Base-by-base conservation (phyloP, 35 echinoderm and acorn worm species). In the Apostichopus japonicus region DNA sequence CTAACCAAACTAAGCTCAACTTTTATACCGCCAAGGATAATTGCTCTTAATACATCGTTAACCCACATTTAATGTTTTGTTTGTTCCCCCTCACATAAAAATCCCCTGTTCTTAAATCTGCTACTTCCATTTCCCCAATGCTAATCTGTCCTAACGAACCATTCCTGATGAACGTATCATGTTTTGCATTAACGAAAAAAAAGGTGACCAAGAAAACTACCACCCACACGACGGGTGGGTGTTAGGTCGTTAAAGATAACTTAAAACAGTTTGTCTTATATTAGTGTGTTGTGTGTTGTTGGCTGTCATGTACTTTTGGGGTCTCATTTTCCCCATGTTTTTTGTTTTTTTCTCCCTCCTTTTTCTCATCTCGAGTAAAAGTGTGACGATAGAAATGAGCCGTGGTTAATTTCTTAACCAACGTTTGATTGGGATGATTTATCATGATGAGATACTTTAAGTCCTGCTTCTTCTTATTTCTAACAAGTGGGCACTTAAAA, bases 401-500 rank as follows among this genome's bases (percentile, higher is more conserved):
- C 15, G 56, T 51, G 10, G 81, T 84, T 84, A 75, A 57, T 84
- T 84, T 84, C 81, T 84, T 84, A 84, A 84, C 81, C 54, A 84
- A 84, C 53, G n/a, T 84, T 84, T 84, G 81, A 84, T 84, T 23
- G 54, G 17, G 51, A 58, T 84, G 17, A 84, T 84, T 54, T 84
- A 84, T 57, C 81, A 84, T 84, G 81, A 84, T 58, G 54, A 84
- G 57, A 58, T 83, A 56, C 54, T 84, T 59, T 84, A 84, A 84
- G n/a, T 84, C 54, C 17, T 84, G 53, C 24, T 58, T n/a, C 54
- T 84, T 84, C 54, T 16, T 58, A 62, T 84, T 84, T 84, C 23
- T 24, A 84, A 55, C 81, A 84, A 84, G 81, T 84, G 54, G 81
- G 81, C 17, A 84, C 81, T 84, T 84, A 84, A 84, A 84, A 53